Percentiles rank a stretch among this genome's conserved stretches.
Conservation (phyloP, 2,797 vertebrate genomes). For the Centroberyx gerrardi region DNA sequence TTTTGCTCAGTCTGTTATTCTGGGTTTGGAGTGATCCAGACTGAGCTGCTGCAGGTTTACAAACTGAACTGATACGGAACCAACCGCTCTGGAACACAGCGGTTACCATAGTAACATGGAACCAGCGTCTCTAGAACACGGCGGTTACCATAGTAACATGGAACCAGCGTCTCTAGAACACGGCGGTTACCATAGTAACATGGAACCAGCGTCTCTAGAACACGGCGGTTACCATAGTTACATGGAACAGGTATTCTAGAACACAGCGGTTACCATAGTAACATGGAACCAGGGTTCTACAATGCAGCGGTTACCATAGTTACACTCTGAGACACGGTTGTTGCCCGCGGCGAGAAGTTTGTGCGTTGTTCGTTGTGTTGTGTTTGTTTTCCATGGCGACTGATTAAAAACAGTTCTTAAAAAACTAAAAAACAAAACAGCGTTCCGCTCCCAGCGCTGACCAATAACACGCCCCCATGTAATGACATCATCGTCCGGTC, state of each 20-base stretch:
- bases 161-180: too few relatives aligned
- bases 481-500: constrained; percentile 22
- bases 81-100: neutral
- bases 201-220: too few relatives aligned
- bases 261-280: neutral
- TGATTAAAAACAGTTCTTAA: constrained; percentile 22
- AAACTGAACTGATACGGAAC: neutral
- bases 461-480: constrained; percentile 16
- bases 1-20: neutral
- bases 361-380: neutral
- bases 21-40: too few relatives aligned
- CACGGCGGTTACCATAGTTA: too few relatives aligned
- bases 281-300: too few relatives aligned
- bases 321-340: neutral
- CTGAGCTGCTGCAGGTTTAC: neutral
- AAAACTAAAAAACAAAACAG: neutral
- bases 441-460: neutral
- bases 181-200: too few relatives aligned
- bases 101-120: constrained; percentile 10
- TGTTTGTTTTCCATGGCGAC: neutral
- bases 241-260: too few relatives aligned
- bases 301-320: neutral
- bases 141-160: too few relatives aligned
- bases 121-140: too few relatives aligned
- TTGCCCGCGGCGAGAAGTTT: neutral